Evolutionary conservation across 2,888 invertebrate species (phyloP), one percentile per base, ranked within the genome.

Genomic region (Trypoxylon attenuatum): DNA sequence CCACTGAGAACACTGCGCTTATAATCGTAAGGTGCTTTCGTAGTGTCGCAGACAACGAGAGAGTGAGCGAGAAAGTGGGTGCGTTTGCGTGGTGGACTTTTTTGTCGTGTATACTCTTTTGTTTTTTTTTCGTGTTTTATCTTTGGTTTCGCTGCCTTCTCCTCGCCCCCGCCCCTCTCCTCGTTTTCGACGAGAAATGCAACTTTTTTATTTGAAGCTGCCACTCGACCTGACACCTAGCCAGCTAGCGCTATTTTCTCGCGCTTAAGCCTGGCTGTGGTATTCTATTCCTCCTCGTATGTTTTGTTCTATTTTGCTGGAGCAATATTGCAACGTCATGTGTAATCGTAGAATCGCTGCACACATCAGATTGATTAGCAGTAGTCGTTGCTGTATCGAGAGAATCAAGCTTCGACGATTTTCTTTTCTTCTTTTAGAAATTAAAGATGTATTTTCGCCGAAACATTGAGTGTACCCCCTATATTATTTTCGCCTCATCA

Each of bases 11-110:
- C 71, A 73, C 71, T 73, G 58, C 58, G 74, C 73, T 73, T 73
- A 63, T 73, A 74, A 74, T 54, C 47, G 73, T 73, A 68, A 77
- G 69, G 71, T 66, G 80, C 80, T 80, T 80, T 67, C 69, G 77
- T 77, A 75, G 73, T 74, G 78, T 72, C 72, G 71, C 76, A 73
- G 60, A 70, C 69, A 69, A 65, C 72, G 72, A 77, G 71, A 69
- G 71, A 45, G 68, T 61, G 59, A 63, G 63, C 54, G 70, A 52
- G 69, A 54, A 47, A 61, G 71, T 69, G 62, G 69, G 66, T 60
- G 65, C 51, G 50, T 64, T 47, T 46, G 57, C 46, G 69, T 55
- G 41, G 63, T 65, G 63, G 38, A 33, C 54, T 67, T 42, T 58
- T 60, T 41, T 38, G 41, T 42, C 43, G 41, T 57, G 57, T 59